Conservation (phyloP, 2,888 invertebrate species). For the Ferdinandea cuprea region DNA sequence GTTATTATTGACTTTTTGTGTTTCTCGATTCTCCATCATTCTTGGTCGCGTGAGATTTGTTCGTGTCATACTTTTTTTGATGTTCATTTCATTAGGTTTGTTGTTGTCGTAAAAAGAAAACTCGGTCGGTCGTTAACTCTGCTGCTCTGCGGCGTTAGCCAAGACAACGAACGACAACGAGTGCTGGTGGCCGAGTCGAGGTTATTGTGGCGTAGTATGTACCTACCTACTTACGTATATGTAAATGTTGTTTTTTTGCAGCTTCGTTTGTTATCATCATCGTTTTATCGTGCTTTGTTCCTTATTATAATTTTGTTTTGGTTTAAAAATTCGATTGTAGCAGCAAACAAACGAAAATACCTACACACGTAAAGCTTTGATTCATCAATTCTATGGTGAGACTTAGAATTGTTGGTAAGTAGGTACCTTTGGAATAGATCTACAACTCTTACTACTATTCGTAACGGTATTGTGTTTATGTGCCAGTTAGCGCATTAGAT, state of each 20-base stretch:
- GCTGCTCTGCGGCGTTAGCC: slow-evolving; percentile 38
- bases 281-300: slow-evolving; percentile 22
- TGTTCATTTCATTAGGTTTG: slow-evolving; percentile 42
- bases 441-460: neutral
- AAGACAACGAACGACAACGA: too few relatives aligned
- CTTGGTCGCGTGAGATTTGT: slow-evolving; percentile 48
- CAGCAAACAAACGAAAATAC: too few relatives aligned
- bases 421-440: neutral
- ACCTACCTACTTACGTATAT: neutral
- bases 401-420: neutral
- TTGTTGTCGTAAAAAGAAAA: slow-evolving; percentile 61
- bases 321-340: slow-evolving; percentile 32
- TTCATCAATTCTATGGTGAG: too few relatives aligned
- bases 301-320: slow-evolving; percentile 59
- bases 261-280: slow-evolving; percentile 36
- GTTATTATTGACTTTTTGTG: slow-evolving; percentile 57
- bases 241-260: slow-evolving; percentile 2
- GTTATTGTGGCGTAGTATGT: slow-evolving; percentile 31
- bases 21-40: slow-evolving; percentile 31
- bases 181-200: slow-evolving; percentile 3
- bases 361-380: too few relatives aligned
- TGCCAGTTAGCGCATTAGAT: neutral
- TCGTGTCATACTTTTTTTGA: slow-evolving; percentile 47
- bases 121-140: slow-evolving; percentile 66
- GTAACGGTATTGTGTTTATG: slow-evolving; percentile 11